Percentiles rank a stretch among this genome's conserved stretches.
These are phyloP conservation scores for Drosophila tropicalis DNA, from an alignment of 1,140 invertebrate genomes.

Conservation along the genomic window DNA sequence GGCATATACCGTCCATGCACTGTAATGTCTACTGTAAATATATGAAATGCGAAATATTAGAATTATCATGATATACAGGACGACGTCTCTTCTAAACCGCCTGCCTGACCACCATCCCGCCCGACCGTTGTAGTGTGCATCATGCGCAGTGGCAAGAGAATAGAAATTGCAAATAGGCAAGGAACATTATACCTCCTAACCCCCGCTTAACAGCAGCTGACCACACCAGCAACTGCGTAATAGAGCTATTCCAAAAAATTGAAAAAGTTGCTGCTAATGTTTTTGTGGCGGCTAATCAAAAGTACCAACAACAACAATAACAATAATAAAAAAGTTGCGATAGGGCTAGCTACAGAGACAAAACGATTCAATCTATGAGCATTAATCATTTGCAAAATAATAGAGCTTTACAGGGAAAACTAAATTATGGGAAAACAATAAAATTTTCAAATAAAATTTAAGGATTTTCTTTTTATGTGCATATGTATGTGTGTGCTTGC, in stretches of 20 bases:
- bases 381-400: background rate
- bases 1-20: constrained; percentile 88
- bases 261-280: constrained; percentile 20
- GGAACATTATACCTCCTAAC: background rate
- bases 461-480: constrained; percentile 12
- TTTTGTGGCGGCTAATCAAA: constrained; percentile 14
- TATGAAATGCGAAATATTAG: constrained; percentile 10
- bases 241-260: constrained; percentile 38
- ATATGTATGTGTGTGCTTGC: background rate
- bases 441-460: background rate
- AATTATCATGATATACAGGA: background rate
- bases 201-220: background rate
- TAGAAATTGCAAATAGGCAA: constrained; percentile 11
- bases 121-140: background rate
- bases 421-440: background rate
- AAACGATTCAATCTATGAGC: background rate
- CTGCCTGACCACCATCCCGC: background rate
- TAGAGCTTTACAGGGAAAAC: background rate
- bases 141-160: constrained; percentile 21
- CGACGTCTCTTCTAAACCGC: background rate
- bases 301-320: constrained; percentile 17
- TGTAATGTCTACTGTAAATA: constrained; percentile 45
- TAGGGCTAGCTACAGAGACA: constrained; percentile 20
- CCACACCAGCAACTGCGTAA: constrained; percentile 55
- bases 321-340: constrained; percentile 38